phyloP scores from a whole-genome alignment of 2,888 invertebrate genomes.

The Polydrusus pterygomalis region DNA sequence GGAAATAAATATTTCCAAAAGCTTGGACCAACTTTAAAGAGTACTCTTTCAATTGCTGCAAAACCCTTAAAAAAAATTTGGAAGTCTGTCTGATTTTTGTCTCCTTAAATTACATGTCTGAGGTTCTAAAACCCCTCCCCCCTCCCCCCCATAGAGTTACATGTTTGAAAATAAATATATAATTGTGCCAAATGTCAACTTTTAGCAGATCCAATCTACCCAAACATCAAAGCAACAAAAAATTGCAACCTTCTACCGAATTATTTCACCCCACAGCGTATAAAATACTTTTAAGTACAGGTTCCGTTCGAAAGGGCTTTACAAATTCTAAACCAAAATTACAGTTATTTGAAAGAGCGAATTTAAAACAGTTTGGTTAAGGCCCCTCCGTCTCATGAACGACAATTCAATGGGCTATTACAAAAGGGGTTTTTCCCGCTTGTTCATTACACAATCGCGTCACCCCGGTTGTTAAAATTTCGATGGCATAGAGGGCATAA shows the following conservation, averaged over 20 bases:
- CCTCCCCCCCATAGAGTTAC: too few species aligned
- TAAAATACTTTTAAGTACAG: conserved; percentile 33
- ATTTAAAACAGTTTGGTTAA: conserved; percentile 68
- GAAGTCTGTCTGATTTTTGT: too few species aligned
- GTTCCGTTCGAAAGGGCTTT: conserved; percentile 46
- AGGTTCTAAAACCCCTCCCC: too few species aligned
- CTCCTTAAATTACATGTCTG: too few species aligned
- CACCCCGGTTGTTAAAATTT: conserved; percentile 12
- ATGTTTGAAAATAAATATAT: not conserved
- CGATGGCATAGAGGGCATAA: too few species aligned
- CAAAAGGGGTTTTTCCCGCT: conserved; percentile 65
- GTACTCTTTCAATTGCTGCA: too few species aligned
- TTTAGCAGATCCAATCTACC: conserved; percentile 7
- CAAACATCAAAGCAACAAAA: conserved; percentile 30
- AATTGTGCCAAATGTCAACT: conserved; percentile 5
- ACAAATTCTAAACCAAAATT: conserved; percentile 61
- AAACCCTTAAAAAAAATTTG: too few species aligned
- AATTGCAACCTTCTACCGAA: conserved; percentile 27
- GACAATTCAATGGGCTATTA: conserved; percentile 70
- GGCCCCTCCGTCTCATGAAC: conserved; percentile 65
- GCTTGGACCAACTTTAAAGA: too few species aligned
- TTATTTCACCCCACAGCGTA: conserved; percentile 13
- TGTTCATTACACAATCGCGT: conserved; percentile 19
- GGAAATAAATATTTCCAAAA: too few species aligned
- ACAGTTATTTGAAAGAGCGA: conserved; percentile 64